Conservation (phyloP, 1,140 invertebrate genomes). For the Drosophila athabasca region DNA sequence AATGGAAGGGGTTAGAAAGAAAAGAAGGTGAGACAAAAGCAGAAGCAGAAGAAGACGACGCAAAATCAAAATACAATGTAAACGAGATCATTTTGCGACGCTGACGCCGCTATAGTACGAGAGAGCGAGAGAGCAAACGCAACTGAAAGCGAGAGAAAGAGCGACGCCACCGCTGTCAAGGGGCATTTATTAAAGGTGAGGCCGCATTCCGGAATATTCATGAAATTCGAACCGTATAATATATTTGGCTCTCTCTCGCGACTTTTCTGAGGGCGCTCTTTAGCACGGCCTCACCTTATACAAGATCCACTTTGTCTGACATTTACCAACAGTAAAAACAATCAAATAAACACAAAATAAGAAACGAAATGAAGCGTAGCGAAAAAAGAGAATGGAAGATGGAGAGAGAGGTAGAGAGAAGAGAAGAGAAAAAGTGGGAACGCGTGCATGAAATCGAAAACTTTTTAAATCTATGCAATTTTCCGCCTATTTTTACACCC, state of each 20-base stretch:
- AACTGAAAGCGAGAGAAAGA: constrained; percentile 1
- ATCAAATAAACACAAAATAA: constrained; percentile 25
- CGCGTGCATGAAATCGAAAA: constrained; percentile 32
- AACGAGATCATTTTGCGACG: constrained; percentile 61
- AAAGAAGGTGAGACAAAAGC: constrained; percentile 14
- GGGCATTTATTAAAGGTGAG: no score
- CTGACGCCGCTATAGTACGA: constrained; percentile 45
- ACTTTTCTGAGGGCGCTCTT: background rate
- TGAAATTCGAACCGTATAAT: no score
- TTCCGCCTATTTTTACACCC: constrained; percentile 64
- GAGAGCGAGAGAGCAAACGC: background rate
- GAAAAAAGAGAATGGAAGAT: background rate
- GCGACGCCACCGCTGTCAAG: background rate
- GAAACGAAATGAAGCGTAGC: constrained; percentile 14
- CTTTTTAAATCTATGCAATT: constrained; percentile 52
- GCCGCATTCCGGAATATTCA: no score
- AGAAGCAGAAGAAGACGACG: constrained; percentile 6
- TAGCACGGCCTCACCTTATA: constrained; percentile 8
- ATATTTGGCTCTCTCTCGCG: no score
- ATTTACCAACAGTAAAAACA: constrained; percentile 47
- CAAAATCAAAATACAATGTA: constrained; percentile 51
- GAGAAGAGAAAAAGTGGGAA: constrained; percentile 14
- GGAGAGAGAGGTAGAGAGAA: background rate
- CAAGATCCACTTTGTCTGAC: constrained; percentile 39
- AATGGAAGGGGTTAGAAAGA: constrained; percentile 1